phyloP scores from a whole-genome alignment of 2,113 vertebrate genomes.

The Oxyura jamaicensis region DNA sequence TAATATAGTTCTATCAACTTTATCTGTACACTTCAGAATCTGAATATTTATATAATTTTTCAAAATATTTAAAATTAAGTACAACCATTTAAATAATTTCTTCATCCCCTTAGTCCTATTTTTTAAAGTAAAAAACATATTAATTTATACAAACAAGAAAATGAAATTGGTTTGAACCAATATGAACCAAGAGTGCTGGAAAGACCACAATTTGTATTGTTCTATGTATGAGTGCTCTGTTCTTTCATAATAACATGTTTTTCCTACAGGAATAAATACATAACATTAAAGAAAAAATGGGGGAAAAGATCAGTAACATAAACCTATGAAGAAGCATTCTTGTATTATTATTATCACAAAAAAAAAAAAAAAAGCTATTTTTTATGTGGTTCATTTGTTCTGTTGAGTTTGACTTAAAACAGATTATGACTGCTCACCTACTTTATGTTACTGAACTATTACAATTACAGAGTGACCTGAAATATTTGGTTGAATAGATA shows the following conservation, averaged over 20 bases:
- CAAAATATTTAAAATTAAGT: conserved; percentile 26
- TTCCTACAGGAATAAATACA: neutral
- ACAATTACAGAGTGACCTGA: neutral
- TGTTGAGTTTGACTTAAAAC: neutral
- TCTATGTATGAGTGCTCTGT: neutral
- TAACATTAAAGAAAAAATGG: neutral
- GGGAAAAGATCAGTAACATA: neutral
- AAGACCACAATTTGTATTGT: neutral
- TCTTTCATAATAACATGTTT: neutral
- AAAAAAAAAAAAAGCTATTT: neutral
- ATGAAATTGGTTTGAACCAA: neutral
- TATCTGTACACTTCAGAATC: neutral
- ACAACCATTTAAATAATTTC: neutral
- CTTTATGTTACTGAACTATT: neutral
- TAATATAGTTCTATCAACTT: neutral
- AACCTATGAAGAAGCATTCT: neutral
- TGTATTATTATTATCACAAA: neutral
- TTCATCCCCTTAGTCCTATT: neutral
- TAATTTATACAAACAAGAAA: neutral
- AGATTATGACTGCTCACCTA: neutral
- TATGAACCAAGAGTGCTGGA: neutral
- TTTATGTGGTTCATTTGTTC: neutral
- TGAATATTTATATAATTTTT: neutral
- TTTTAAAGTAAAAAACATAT: neutral
- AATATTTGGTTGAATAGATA: neutral